A percentile compares a stretch with the other conserved stretches of the same genome.
These are phyloP conservation scores for Gallinago nigripennis DNA, from an alignment of 2,797 vertebrate genomes.

Conservation along the genomic window DNA sequence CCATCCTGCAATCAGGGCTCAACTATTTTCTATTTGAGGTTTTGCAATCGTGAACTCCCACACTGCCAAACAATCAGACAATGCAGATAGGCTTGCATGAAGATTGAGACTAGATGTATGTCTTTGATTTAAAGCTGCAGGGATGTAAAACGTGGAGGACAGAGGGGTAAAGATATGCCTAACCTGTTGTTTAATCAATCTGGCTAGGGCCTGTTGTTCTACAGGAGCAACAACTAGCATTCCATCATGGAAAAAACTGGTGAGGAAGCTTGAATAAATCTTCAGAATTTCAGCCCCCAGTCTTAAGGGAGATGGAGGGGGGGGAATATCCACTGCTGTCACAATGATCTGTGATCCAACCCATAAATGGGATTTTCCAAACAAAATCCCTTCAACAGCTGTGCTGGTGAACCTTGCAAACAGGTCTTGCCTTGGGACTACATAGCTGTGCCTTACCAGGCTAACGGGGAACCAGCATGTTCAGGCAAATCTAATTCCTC, in stretches of 20 bases:
- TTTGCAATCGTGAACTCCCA: constrained; percentile 16
- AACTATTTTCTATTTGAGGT: not conserved
- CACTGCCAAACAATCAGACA: not conserved
- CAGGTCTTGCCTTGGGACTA: not conserved
- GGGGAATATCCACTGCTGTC: not conserved
- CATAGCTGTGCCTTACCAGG: not conserved
- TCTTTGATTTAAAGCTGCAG: not conserved
- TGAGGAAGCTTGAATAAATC: not conserved
- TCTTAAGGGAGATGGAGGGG: not conserved
- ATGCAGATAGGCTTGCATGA: not conserved
- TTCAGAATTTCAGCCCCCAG: not conserved
- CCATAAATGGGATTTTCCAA: not conserved
- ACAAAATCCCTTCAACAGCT: not conserved
- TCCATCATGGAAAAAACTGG: not conserved
- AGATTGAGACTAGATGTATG: not conserved
- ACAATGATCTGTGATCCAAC: not conserved
- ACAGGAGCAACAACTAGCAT: not conserved
- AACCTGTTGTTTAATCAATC: not conserved
- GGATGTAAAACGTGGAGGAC: not conserved
- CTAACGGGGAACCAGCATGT: not conserved
- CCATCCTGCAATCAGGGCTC: not conserved
- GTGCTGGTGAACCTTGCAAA: not conserved
- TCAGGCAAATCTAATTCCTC: not conserved
- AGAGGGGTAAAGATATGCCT: not conserved
- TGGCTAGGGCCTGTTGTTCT: not conserved